phyloP scores from a whole-genome alignment of 2,797 vertebrate species.

The Arrhamphus sclerolepis region DNA sequence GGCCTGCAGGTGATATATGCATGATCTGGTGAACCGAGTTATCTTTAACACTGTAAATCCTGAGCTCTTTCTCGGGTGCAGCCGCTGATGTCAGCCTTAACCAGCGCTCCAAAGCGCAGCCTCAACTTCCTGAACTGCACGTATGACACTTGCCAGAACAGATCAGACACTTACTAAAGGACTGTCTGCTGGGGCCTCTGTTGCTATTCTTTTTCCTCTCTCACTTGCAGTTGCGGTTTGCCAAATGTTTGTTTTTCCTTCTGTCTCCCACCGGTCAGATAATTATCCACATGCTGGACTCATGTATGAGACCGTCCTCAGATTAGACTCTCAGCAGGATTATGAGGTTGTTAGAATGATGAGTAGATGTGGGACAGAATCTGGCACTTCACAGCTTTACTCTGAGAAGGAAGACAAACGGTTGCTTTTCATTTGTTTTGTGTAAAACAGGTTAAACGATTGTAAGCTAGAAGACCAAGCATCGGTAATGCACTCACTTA shows the following conservation, averaged over 20 bases:
- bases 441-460: too few species aligned
- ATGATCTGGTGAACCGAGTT: constrained; percentile 29
- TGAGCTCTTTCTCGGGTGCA: constrained; percentile 9
- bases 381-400: too few species aligned
- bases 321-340: too few species aligned
- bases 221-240: constrained; percentile 1
- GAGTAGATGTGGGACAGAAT: too few species aligned
- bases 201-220: constrained; percentile 22
- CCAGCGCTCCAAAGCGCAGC: constrained; percentile 36
- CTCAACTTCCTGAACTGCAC: constrained; percentile 48
- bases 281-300: too few species aligned
- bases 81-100: constrained; percentile 53
- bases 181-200: constrained; percentile 25
- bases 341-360: too few species aligned
- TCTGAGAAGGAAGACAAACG: too few species aligned
- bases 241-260: too few species aligned
- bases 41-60: constrained; percentile 47
- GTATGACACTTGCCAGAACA: constrained; percentile 69
- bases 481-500: constrained; percentile 7
- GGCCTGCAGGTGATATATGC: constrained; percentile 41
- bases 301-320: too few species aligned
- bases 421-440: too few species aligned
- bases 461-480: too few species aligned
- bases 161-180: constrained; percentile 63
- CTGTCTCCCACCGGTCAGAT: too few species aligned